phyloP scores from a whole-genome alignment of 2,113 vertebrate species.

The Hyla sarda region DNA sequence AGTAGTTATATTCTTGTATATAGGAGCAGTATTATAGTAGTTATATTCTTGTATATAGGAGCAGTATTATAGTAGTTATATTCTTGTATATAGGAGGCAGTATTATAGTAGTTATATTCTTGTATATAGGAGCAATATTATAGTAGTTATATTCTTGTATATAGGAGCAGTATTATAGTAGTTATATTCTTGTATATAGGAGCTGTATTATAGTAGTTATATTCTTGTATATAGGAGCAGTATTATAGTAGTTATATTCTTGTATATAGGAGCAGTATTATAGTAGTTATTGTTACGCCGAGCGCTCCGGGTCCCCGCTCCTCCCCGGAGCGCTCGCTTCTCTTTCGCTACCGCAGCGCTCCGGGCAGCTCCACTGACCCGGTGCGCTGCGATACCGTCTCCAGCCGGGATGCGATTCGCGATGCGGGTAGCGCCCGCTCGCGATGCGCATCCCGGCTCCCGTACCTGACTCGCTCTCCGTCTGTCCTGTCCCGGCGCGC shows the following conservation, averaged over 20 bases:
- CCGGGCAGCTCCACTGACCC: too few relatives aligned
- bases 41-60: constrained; percentile 2
- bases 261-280: neutral
- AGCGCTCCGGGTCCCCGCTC: too few relatives aligned
- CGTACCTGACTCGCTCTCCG: too few relatives aligned
- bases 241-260: constrained; percentile 13
- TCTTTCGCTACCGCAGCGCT: too few relatives aligned
- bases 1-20: constrained; percentile 5
- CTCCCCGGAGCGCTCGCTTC: too few relatives aligned
- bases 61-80: constrained; percentile 12
- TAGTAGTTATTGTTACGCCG: too few relatives aligned
- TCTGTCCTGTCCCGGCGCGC: too few relatives aligned
- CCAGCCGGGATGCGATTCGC: too few relatives aligned
- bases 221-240: neutral
- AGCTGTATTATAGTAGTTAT: neutral
- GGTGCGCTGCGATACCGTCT: too few relatives aligned
- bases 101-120: constrained; percentile 13
- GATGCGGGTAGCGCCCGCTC: too few relatives aligned
- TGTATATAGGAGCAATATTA: constrained; percentile 8
- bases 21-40: constrained; percentile 3
- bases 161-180: neutral
- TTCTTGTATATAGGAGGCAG: constrained; percentile 2
- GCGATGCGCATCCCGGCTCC: too few relatives aligned
- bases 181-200: too few relatives aligned
- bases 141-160: constrained; percentile 5